Evolutionary conservation across 2,888 invertebrate species (phyloP).

Genomic region (Aspidapion aeneum): DNA sequence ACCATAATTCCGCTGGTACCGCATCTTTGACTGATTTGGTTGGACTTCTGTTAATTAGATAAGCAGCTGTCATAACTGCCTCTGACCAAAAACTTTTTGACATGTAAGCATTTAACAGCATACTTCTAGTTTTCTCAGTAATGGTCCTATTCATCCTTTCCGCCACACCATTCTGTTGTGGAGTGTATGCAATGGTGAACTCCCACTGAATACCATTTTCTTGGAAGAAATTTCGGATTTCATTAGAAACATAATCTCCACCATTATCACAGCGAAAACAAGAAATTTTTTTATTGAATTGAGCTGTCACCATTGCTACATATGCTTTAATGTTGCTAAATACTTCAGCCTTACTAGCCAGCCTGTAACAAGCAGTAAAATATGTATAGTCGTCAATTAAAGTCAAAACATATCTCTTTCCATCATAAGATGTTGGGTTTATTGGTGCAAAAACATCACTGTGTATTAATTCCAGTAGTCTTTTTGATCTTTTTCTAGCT

Average conservation of each 20-base stretch:
- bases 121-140: background rate
- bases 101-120: background rate
- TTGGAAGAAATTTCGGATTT: conserved; percentile 6
- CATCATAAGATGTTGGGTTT: conserved; percentile 3
- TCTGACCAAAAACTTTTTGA: background rate
- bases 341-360: conserved; percentile 1
- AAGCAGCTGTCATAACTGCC: conserved; percentile 5
- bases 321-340: conserved; percentile 5
- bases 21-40: background rate
- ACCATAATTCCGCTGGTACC: conserved; percentile 2
- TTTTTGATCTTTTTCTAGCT: conserved; percentile 1
- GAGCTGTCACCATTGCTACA: background rate
- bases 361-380: conserved; percentile 1
- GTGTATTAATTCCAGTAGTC: conserved; percentile 7
- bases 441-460: conserved; percentile 8
- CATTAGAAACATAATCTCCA: conserved; percentile 6
- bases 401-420: conserved; percentile 5
- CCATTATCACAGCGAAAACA: conserved; percentile 12
- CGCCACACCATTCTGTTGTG: conserved; percentile 10
- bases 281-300: conserved; percentile 1
- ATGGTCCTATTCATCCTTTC: conserved; percentile 10
- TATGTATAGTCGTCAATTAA: conserved; percentile 3
- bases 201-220: conserved; percentile 4
- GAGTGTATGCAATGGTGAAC: conserved; percentile 6
- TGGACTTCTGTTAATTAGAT: conserved; percentile 9